Conservation (phyloP, 2,113 vertebrate genomes). For the Hippocampus mohnikei region DNA sequence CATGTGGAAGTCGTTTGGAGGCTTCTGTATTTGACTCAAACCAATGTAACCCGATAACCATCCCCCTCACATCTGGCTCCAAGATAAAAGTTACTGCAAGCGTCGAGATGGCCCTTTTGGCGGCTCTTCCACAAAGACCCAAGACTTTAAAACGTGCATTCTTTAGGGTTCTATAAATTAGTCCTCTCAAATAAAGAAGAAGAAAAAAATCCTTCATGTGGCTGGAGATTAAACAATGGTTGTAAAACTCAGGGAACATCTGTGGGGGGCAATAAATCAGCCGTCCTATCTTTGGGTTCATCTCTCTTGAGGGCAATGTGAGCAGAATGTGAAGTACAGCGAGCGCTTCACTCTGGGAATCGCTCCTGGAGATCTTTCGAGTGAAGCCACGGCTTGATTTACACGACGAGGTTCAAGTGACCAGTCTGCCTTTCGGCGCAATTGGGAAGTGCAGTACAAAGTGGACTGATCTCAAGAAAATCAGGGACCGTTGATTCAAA, state of each 20-base stretch:
- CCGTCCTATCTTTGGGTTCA: conserved; percentile 52
- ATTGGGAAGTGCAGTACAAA: too few species aligned
- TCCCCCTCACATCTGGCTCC: conserved; percentile 51
- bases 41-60: conserved; percentile 31
- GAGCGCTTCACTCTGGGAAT: conserved; percentile 44
- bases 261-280: conserved; percentile 56
- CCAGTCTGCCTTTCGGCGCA: too few species aligned
- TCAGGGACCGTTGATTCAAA: too few species aligned
- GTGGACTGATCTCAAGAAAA: too few species aligned
- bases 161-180: conserved; percentile 59
- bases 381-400: background rate
- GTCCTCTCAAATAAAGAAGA: conserved; percentile 49
- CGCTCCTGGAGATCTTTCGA: conserved; percentile 11
- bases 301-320: conserved; percentile 33
- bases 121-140: conserved; percentile 49
- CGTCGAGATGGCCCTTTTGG: conserved; percentile 55
- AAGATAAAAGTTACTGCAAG: conserved; percentile 53
- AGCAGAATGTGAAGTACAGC: conserved; percentile 39
- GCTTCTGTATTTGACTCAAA: conserved; percentile 16
- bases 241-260: conserved; percentile 61
- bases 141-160: conserved; percentile 54
- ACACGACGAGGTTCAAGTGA: background rate
- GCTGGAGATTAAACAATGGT: conserved; percentile 69
- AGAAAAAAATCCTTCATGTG: conserved; percentile 60
- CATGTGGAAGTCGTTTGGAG: background rate